Evolutionary conservation across 2,888 invertebrate genomes (phyloP), one percentile per base, ranked within the genome.

Genomic region (Ellobium chinense): DNA sequence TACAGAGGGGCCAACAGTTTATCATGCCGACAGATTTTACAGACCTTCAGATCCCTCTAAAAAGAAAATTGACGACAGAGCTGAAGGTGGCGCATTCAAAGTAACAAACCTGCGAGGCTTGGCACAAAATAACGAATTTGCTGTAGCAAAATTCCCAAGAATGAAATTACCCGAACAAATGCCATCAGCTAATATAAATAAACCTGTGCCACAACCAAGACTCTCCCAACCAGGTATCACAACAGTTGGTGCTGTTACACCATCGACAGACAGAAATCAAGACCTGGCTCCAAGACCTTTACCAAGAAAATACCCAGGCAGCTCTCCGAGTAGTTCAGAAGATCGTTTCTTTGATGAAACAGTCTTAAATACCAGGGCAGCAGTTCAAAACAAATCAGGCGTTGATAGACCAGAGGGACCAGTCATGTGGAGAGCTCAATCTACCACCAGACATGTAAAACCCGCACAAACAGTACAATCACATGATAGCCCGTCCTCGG

Each of bases 81-180:
- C 60, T 12, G 27, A 58, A 0, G 70, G 27, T n/a, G n/a, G n/a
- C 21, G 7, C 58, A 29, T 90, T 90, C 76, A 85, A 85, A 69
- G 88, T 90, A 1, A 85, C 84, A 75, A 81, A 90, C 78, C 78
- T 90, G 27, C 82, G 90, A 81, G 72, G 80, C 14, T 77, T 90
- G 46, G 90, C 89, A 2, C 73, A 85, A 58, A 87, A 89, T 73
- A 90, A 89, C 83, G 90, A 89, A 72, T 89, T 90, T 82, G 78
- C 87, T 62, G 75, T 85, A 29, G 29, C 14, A 18, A 74, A n/a
- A 34, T 74, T 80, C 2, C 60, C 80, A 4, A 56, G 68, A n/a
- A 68, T 68, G 80, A 80, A 65, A 37, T 0, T 39, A 4, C 36
- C 70, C 29, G 56, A 76, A 1, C 5, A 1, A 29, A 0, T 31